Base-by-base conservation (phyloP, 2,888 invertebrate species). In the Stictocephala bisonia region DNA sequence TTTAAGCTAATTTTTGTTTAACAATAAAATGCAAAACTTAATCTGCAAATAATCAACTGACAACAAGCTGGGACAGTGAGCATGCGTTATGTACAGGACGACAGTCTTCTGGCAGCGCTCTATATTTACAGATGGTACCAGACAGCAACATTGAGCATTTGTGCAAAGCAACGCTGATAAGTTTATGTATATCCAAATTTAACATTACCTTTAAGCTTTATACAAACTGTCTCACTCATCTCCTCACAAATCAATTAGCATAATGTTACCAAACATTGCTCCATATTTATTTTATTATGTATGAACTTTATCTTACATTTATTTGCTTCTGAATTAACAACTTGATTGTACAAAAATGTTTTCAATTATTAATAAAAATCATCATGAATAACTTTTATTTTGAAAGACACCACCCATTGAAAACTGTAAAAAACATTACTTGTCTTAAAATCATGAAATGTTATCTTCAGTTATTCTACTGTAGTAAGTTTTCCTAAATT, bases 91-190 rank as follows among this genome's bases (percentile, higher is more conserved):
- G 26, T 64, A 64, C 64, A 64, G 26, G 44, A 64, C 64, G 15
- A 64, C 64, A 64, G 64, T 64, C 64, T 64, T 64, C 44, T 64
- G 64, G 64, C 44, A 40, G n/a, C n/a, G n/a, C n/a, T n/a, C n/a
- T n/a, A n/a, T n/a, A n/a, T n/a, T n/a, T n/a, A n/a, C n/a, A n/a
- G n/a, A n/a, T n/a, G n/a, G n/a, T n/a, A n/a, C n/a, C n/a, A n/a
- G 31, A 29, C 27, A 44, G 64, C 64, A 44, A 64, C 64, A 64
- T 64, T 64, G 64, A 64, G 64, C 64, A 64, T 64, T 64, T 64
- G 64, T 64, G 64, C 64, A 64, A 64, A 64, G 64, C 64, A 64
- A 64, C 41, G 64, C 64, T 27, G n/a, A 64, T 26, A n/a, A n/a
- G n/a, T n/a, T n/a, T n/a, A 44, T 64, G 22, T 64, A 64, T 13